phyloP scores from a whole-genome alignment of 2,797 vertebrate species.

The Periparus ater region DNA sequence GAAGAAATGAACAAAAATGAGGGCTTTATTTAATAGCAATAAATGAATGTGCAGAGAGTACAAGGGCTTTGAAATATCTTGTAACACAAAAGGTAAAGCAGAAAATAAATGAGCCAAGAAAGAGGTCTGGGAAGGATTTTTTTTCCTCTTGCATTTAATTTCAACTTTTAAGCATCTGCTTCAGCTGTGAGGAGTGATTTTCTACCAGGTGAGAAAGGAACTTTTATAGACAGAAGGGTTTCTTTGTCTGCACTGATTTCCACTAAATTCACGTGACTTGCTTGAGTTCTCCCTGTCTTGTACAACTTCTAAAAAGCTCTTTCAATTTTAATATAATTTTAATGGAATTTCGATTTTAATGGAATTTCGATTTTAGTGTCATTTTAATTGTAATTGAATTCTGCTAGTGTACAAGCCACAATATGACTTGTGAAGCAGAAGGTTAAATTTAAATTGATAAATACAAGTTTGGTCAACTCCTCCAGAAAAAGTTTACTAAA shows the following conservation, averaged over 20 bases:
- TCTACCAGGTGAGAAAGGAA: background rate
- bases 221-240: background rate
- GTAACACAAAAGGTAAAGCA: background rate
- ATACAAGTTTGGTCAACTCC: background rate
- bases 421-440: background rate
- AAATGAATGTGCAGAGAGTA: background rate
- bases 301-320: background rate
- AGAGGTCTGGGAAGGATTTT: background rate
- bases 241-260: background rate
- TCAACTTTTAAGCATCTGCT: background rate
- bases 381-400: background rate
- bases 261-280: background rate
- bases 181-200: background rate
- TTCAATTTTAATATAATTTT: background rate
- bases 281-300: background rate
- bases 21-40: background rate
- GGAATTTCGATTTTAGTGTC: background rate
- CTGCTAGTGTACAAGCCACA: background rate
- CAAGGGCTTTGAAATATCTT: background rate
- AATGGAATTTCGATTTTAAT: fast-evolving
- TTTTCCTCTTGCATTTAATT: background rate
- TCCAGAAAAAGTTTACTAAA: background rate
- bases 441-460: background rate
- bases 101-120: background rate
- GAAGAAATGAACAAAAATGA: background rate